Evolutionary conservation across 2,888 invertebrate genomes (phyloP).

Genomic region (Brenthis hecate): DNA sequence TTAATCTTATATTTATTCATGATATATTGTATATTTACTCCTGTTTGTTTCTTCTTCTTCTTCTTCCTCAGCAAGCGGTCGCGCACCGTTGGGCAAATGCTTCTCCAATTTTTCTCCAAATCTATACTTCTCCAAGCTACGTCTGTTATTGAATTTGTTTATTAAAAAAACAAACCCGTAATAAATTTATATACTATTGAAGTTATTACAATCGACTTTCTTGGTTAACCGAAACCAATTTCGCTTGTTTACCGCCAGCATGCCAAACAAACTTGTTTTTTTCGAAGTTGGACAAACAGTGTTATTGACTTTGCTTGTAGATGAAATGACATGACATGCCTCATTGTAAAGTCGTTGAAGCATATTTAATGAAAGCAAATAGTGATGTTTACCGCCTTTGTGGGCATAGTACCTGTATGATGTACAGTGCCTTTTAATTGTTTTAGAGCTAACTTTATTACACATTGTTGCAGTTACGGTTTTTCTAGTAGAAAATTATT

Average conservation of each 20-base stretch:
- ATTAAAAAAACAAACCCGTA: too few relatives aligned
- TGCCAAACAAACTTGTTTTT: slow-evolving; percentile 53
- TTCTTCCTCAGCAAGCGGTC: too few relatives aligned
- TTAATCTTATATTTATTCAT: too few relatives aligned
- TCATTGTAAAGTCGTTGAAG: slow-evolving; percentile 28
- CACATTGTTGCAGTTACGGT: neutral
- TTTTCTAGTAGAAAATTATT: too few relatives aligned
- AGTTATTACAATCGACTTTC: slow-evolving; percentile 22
- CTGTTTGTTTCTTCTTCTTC: too few relatives aligned
- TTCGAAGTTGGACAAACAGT: slow-evolving; percentile 43
- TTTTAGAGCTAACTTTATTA: slow-evolving; percentile 4
- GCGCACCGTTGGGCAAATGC: too few relatives aligned
- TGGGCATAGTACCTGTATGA: neutral
- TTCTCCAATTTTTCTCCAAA: too few relatives aligned
- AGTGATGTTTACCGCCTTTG: slow-evolving; percentile 5
- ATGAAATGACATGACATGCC: slow-evolving; percentile 19
- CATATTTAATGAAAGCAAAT: slow-evolving; percentile 28
- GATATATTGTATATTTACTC: too few relatives aligned
- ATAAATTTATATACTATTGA: neutral
- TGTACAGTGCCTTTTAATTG: neutral
- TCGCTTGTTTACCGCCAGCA: slow-evolving; percentile 53
- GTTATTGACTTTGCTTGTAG: slow-evolving; percentile 34
- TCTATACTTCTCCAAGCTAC: too few relatives aligned
- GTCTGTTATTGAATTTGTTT: too few relatives aligned
- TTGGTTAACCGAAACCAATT: slow-evolving; percentile 46